These are phyloP conservation scores for Sylvia borin DNA, from an alignment of 2,797 vertebrate species.

Conservation along the genomic window DNA sequence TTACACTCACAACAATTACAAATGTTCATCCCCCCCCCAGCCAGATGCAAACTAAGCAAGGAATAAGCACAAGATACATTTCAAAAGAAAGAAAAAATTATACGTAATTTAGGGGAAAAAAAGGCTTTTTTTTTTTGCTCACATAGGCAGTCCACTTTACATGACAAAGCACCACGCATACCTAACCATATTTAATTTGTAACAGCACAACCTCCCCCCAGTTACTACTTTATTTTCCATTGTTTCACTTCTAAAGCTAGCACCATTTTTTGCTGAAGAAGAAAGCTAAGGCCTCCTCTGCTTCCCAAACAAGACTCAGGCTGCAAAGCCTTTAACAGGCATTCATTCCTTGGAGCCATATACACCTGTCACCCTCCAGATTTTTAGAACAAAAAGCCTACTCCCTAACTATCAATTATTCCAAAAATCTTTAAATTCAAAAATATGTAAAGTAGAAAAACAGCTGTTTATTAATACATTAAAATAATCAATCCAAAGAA, in stretches of 20 bases:
- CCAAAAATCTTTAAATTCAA: neutral
- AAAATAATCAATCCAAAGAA: neutral
- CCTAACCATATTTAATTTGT: neutral
- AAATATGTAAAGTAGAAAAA: neutral
- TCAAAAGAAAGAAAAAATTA: neutral
- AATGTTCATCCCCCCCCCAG: neutral
- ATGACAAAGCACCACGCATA: neutral
- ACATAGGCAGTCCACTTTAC: neutral
- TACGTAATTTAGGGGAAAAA: neutral
- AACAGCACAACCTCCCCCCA: accelerated
- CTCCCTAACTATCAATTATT: neutral
- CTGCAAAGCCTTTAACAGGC: neutral
- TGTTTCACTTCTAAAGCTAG: neutral
- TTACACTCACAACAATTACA: neutral
- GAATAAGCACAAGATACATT: neutral
- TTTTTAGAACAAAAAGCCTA: neutral
- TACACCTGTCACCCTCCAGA: neutral
- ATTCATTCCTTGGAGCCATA: neutral
- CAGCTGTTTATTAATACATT: neutral
- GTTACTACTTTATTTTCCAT: neutral
- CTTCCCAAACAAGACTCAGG: neutral
- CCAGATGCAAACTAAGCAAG: neutral
- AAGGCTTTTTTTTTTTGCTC: neutral
- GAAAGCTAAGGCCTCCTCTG: neutral
- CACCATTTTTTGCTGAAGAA: neutral